Conservation (phyloP, 2,797 vertebrate genomes). For the Cuniculus paca region DNA sequence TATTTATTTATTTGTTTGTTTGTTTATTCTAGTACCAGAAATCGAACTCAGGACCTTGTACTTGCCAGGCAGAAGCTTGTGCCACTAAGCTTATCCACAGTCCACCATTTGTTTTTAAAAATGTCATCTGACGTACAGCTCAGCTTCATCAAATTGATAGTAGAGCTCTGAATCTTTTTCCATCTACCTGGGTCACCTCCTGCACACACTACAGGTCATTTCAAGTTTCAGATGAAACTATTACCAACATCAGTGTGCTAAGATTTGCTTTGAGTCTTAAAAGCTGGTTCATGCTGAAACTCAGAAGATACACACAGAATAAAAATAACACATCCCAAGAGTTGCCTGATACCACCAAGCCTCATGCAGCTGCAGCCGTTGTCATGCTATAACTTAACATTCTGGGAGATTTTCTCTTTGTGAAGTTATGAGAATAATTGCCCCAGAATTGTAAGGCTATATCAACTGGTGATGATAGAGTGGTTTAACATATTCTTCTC, state of each 20-base stretch:
- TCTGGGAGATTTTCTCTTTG: not conserved
- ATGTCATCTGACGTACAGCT: not conserved
- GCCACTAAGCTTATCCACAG: too few relatives aligned
- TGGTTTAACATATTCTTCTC: not conserved
- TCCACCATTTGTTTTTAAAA: not conserved
- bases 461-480: not conserved
- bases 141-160: not conserved
- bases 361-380: not conserved
- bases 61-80: too few relatives aligned
- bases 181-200: not conserved
- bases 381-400: not conserved
- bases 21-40: too few relatives aligned
- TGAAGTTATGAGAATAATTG: not conserved
- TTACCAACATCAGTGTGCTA: not conserved
- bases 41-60: too few relatives aligned
- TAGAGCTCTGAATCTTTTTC: not conserved
- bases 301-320: conserved; percentile 49
- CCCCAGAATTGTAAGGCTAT: not conserved
- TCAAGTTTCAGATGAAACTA: not conserved
- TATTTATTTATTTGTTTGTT: not conserved
- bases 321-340: conserved; percentile 54
- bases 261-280: conserved; percentile 56
- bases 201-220: not conserved
- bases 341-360: conserved; percentile 53
- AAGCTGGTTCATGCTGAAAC: conserved; percentile 42